Conservation (phyloP, 2,888 invertebrate species). For the Phania funesta region DNA sequence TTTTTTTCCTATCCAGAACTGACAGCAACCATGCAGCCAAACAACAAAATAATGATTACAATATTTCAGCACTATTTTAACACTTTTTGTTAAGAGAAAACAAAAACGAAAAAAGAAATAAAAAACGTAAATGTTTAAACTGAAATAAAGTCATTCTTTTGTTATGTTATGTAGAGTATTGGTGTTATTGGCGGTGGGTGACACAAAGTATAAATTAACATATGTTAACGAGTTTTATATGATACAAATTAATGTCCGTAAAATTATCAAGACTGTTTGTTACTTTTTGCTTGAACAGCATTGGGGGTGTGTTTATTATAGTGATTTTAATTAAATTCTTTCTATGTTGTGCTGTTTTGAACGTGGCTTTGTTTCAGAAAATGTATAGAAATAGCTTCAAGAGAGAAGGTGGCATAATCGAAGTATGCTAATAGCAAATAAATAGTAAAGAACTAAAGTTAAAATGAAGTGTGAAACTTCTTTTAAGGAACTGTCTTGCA, state of each 20-base stretch:
- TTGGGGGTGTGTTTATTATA: slow-evolving; percentile 61
- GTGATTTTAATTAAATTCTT: slow-evolving; percentile 65
- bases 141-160: slow-evolving; percentile 53
- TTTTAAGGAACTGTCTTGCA: no score
- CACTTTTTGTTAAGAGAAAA: background rate
- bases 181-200: background rate
- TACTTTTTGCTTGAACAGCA: background rate
- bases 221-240: slow-evolving; percentile 65
- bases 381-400: background rate
- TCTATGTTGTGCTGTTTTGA: slow-evolving; percentile 8
- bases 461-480: no score
- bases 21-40: slow-evolving; percentile 57
- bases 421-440: no score
- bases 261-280: background rate
- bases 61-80: slow-evolving; percentile 54
- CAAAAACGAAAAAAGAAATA: slow-evolving; percentile 1
- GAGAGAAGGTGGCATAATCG: no score
- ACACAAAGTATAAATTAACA: slow-evolving; percentile 50
- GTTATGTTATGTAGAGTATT: slow-evolving; percentile 9
- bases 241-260: slow-evolving; percentile 24
- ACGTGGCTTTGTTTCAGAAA: slow-evolving; percentile 24
- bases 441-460: no score
- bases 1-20: background rate
- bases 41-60: slow-evolving; percentile 42
- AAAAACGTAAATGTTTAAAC: background rate